Evolutionary conservation across 2,888 invertebrate genomes (phyloP).

Genomic region (Apotomis capreana): DNA sequence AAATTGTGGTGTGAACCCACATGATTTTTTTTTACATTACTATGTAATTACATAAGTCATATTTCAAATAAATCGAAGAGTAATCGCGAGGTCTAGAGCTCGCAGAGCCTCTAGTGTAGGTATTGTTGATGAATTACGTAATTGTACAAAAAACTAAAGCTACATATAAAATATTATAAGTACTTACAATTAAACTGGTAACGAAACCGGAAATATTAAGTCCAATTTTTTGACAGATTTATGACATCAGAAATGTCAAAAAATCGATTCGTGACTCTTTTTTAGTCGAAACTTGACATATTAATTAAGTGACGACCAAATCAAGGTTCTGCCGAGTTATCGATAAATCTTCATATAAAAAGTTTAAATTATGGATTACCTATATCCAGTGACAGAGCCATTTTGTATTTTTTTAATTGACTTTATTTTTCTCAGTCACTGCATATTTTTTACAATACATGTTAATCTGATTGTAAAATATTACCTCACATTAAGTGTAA

Average conservation of each 20-base stretch:
- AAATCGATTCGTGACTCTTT: slow-evolving; percentile 38
- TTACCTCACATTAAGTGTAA: neutral
- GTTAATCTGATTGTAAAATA: slow-evolving; percentile 18
- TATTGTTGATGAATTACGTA: neutral
- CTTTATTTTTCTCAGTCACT: slow-evolving; percentile 11
- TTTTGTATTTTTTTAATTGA: slow-evolving; percentile 27
- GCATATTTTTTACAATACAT: slow-evolving; percentile 12
- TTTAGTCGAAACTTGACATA: slow-evolving; percentile 26
- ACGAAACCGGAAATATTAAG: slow-evolving; percentile 10
- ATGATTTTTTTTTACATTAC: no score
- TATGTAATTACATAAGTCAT: no score
- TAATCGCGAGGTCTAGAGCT: no score
- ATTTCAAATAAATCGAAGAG: no score
- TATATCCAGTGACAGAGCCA: slow-evolving; percentile 18
- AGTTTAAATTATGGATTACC: slow-evolving; percentile 25
- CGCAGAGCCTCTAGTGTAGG: no score
- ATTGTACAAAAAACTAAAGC: neutral
- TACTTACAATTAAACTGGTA: neutral
- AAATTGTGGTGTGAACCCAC: no score
- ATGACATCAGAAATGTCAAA: slow-evolving; percentile 10
- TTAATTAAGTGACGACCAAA: slow-evolving; percentile 22
- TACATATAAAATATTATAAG: neutral
- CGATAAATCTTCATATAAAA: slow-evolving; percentile 23
- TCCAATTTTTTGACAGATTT: slow-evolving; percentile 10
- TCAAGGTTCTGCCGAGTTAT: slow-evolving; percentile 28